Conservation (phyloP, 53 echinoderm and acorn worm genomes). For the Patiria pectinifera region DNA sequence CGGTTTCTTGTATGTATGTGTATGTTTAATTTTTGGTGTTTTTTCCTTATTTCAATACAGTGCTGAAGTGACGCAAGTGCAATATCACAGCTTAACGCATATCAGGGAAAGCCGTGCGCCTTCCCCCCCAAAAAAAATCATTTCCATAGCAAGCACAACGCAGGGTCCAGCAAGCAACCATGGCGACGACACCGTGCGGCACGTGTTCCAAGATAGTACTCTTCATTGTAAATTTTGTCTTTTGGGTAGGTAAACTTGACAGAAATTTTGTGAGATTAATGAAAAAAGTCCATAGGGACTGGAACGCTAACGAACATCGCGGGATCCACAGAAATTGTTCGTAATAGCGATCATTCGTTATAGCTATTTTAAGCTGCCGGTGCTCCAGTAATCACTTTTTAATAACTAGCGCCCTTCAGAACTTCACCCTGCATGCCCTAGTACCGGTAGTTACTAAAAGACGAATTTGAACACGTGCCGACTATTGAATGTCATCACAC, state of each 20-base stretch:
- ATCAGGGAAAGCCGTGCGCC: slow-evolving; percentile 4
- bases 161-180: slow-evolving; percentile 44
- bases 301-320: no score
- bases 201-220: slow-evolving; percentile 95
- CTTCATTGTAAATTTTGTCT: slow-evolving; percentile 91
- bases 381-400: no score
- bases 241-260: slow-evolving; percentile 81
- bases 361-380: no score
- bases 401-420: no score
- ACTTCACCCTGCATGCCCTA: no score
- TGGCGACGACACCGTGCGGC: slow-evolving; percentile 95
- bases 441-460: no score
- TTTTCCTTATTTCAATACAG: background rate
- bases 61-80: slow-evolving; percentile 14
- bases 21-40: background rate
- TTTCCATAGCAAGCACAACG: slow-evolving; percentile 28
- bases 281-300: background rate
- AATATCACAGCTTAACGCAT: slow-evolving; percentile 11
- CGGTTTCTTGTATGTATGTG: no score
- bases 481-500: no score
- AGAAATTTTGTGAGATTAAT: background rate
- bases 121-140: background rate
- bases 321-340: no score
- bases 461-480: no score
- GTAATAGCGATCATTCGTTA: no score